Conservation (phyloP, 2,797 vertebrate genomes). For the Melanotaenia nigrans region DNA sequence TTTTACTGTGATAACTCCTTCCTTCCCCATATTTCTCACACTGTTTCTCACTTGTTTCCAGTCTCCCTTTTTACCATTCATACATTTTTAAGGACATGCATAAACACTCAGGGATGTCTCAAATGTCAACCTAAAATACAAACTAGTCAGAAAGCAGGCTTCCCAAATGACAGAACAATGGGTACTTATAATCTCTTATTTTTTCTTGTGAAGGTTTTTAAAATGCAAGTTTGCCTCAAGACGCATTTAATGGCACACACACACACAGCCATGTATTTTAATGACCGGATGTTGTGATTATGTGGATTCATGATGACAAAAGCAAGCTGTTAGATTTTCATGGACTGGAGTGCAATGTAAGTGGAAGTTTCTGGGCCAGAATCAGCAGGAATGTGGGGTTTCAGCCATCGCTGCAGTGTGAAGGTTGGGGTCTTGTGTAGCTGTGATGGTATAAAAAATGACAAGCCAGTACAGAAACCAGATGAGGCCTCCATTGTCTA, state of each 20-base stretch:
- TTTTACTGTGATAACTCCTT: slow-evolving; percentile 39
- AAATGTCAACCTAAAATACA: slow-evolving; percentile 32
- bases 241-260: neutral
- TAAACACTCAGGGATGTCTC: slow-evolving; percentile 32
- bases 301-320: slow-evolving; percentile 30
- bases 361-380: slow-evolving; percentile 17
- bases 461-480: slow-evolving; percentile 70
- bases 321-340: slow-evolving; percentile 51
- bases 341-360: slow-evolving; percentile 14
- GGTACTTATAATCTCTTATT: neutral
- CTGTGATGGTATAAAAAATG: slow-evolving; percentile 55
- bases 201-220: neutral
- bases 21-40: slow-evolving; percentile 17
- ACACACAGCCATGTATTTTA: neutral
- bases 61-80: slow-evolving; percentile 16
- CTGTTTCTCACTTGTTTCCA: slow-evolving; percentile 27
- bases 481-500: slow-evolving; percentile 66
- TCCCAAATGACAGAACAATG: neutral
- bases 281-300: slow-evolving; percentile 21
- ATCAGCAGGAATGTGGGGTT: slow-evolving; percentile 19
- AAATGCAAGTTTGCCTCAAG: slow-evolving; percentile 12
- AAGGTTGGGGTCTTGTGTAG: slow-evolving; percentile 44
- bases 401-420: neutral
- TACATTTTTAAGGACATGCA: slow-evolving; percentile 39
- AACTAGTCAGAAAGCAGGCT: slow-evolving; percentile 8